Evolutionary conservation across 2,888 invertebrate genomes (phyloP).

Genomic region (Apotomis capreana): DNA sequence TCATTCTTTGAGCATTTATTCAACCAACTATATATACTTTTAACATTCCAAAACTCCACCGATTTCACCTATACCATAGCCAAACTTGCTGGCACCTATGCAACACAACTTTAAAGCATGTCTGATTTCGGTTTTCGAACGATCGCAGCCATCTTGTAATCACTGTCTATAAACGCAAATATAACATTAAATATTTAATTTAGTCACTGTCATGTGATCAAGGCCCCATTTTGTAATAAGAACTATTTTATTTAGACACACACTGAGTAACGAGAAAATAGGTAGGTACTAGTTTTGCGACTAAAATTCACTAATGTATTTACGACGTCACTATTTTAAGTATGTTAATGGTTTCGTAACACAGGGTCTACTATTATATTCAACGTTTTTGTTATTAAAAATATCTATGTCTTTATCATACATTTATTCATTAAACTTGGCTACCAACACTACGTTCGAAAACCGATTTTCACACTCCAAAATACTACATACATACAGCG

Average conservation of each 20-base stretch:
- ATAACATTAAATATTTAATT: background rate
- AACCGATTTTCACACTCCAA: conserved; percentile 60
- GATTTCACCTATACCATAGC: conserved; percentile 56
- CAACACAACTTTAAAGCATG: conserved; percentile 70
- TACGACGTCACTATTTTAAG: background rate
- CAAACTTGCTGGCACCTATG: conserved; percentile 64
- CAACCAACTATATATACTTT: conserved; percentile 59
- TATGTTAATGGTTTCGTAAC: background rate
- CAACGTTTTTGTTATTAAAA: conserved; percentile 14
- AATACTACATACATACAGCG: conserved; percentile 62
- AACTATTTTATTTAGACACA: background rate
- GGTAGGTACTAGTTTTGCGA: background rate
- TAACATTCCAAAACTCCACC: conserved; percentile 63
- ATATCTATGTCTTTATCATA: conserved; percentile 6
- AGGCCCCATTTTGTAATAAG: background rate
- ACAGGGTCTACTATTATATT: background rate
- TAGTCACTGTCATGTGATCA: background rate
- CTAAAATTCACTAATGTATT: background rate
- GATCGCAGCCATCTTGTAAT: conserved; percentile 50
- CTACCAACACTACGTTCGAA: conserved; percentile 55
- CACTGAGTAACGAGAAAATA: background rate
- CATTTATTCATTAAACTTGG: conserved; percentile 6
- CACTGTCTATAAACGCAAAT: conserved; percentile 6
- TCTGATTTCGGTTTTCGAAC: conserved; percentile 61
- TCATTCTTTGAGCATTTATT: conserved; percentile 69